Base-by-base conservation (phyloP, 1,140 invertebrate genomes). In the Drosophila tsacasi region DNA sequence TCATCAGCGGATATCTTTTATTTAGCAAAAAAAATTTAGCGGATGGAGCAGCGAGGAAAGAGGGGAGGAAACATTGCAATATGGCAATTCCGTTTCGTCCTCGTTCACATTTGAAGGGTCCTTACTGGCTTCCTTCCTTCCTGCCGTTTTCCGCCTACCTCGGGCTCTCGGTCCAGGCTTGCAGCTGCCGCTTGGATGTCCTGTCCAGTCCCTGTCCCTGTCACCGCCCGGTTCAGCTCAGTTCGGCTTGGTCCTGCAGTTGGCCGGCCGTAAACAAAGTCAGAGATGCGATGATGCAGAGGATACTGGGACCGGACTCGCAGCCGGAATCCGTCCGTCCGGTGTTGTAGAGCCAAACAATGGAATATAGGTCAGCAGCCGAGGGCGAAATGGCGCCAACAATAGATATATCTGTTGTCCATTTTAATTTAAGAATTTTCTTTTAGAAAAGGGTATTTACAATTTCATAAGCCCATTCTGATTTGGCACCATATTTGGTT, bases 71-170 rank as follows among this genome's bases (percentile, higher is more conserved):
- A 61, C 76, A 87, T 79, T 86, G 83, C 83, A 86, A 83, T 86
- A 86, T 76, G 83, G 83, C 80, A 87, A 78, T 76, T 83, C 76
- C 79, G 83, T 66, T 79, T 67, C 77, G 80, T 68, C 40, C 71
- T 86, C 76, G 47, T 76, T 69, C 76, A 68, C 71, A 74, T 86
- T 74, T 83, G 76, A 86, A 86, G 80, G 67, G 76, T 84, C 83
- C 62, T 89, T 89, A 87, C 71, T 76, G 67, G 65, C 80, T 69
- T 83, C 66, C 83, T 86, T 85, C 83, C 69, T 57, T 62, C 65
- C 47, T 66, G 52, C 35, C 46, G 42, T 57, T 37, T 42, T 30
- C 44, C 46, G 21, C 42, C 54, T 25, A 39, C 54, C 54, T 17
- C 19, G 32, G 52, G 19, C 52, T 17, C 21, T 55, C 32, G 5